Conservation (phyloP, 2,797 vertebrate genomes). For the Chelmon rostratus region DNA sequence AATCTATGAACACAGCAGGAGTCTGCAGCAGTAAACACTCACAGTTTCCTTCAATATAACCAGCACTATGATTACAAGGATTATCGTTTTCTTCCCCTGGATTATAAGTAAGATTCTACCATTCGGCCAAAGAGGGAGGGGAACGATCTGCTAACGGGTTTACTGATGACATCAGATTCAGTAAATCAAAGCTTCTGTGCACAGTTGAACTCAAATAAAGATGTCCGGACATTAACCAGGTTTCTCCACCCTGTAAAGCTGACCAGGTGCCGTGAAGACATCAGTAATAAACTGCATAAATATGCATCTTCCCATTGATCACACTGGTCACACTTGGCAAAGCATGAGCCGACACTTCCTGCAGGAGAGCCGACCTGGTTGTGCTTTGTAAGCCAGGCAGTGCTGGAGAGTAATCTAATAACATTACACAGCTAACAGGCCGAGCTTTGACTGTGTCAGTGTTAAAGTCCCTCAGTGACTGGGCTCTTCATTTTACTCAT, state of each 20-base stretch:
- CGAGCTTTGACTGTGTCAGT: constrained; percentile 8
- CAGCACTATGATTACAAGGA: constrained; percentile 52
- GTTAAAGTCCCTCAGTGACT: not conserved
- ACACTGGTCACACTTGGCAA: not conserved
- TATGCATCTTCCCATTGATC: not conserved
- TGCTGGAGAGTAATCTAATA: constrained; percentile 43
- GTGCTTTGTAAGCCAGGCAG: constrained; percentile 23
- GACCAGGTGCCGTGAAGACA: not conserved
- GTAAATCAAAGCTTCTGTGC: not conserved
- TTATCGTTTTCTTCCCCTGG: constrained; percentile 54
- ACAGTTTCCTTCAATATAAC: not conserved
- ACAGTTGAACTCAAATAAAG: not conserved
- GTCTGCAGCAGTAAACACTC: not conserved
- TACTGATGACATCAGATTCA: constrained; percentile 13
- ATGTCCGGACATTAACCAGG: not conserved
- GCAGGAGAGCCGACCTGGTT: constrained; percentile 33
- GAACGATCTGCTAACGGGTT: constrained; percentile 41
- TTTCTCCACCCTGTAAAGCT: not conserved
- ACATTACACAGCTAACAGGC: constrained; percentile 26
- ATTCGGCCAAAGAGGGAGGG: constrained; percentile 17
- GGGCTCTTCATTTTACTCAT: not conserved
- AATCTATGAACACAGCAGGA: not conserved
- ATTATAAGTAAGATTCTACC: constrained; percentile 55
- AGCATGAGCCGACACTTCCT: not conserved
- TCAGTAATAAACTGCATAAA: not conserved